A percentile compares a stretch with the other conserved stretches of the same genome.
phyloP scores from a whole-genome alignment of 2,888 invertebrate species.

The Tholera decimalis region DNA sequence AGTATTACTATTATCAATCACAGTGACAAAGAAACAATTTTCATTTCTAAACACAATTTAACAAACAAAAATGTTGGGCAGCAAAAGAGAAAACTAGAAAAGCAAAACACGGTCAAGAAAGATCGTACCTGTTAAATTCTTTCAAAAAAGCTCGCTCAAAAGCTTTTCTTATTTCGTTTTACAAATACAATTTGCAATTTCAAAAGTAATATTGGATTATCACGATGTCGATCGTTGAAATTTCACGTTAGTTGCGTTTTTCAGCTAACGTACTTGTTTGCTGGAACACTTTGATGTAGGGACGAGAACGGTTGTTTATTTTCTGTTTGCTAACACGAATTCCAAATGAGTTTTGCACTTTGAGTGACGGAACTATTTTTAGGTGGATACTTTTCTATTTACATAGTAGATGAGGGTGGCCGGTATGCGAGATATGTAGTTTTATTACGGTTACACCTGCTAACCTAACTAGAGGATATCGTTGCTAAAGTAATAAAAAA shows the following conservation, averaged over 20 bases:
- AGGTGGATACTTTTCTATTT: neutral
- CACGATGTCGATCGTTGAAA: neutral
- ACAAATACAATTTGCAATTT: neutral
- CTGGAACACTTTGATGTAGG: neutral
- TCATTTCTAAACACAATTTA: neutral
- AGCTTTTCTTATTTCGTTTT: neutral
- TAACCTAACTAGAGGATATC: too few species aligned
- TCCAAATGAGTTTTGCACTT: neutral
- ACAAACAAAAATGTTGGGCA: neutral
- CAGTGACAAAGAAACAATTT: neutral
- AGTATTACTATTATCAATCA: neutral
- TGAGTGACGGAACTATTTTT: neutral
- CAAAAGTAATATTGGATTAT: neutral
- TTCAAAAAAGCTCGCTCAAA: neutral
- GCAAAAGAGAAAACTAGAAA: neutral
- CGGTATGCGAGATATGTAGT: neutral
- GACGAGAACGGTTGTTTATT: neutral
- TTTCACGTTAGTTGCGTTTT: constrained; percentile 7
- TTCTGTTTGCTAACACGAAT: constrained; percentile 1
- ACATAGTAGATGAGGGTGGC: neutral
- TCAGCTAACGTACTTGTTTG: neutral
- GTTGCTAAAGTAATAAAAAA: too few species aligned
- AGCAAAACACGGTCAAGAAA: neutral
- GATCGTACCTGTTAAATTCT: neutral
- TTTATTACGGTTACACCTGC: too few species aligned